Evolutionary conservation across 2,113 vertebrate species (phyloP).

Genomic region (Elachura formosa): DNA sequence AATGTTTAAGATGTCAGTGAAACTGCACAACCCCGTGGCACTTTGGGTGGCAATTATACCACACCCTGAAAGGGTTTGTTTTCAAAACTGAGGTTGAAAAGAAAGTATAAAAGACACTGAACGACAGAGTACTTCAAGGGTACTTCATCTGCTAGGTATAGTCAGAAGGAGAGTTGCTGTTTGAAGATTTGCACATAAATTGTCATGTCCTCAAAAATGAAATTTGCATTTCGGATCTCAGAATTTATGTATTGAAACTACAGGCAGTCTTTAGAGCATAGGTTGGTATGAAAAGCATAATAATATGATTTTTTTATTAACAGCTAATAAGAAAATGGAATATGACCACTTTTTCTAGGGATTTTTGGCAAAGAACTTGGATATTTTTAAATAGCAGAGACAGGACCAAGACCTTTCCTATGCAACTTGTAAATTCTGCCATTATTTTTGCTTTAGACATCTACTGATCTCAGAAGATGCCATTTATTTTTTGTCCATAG

Average conservation of each 20-base stretch:
- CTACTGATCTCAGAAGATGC: not conserved
- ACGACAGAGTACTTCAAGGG: not conserved
- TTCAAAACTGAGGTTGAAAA: not conserved
- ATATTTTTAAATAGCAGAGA: conserved; percentile 35
- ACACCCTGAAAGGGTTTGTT: not conserved
- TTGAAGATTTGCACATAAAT: conserved; percentile 9
- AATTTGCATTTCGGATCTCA: conserved; percentile 25
- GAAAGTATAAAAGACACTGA: not conserved
- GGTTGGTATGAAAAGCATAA: conserved; percentile 35
- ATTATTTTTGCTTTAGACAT: conserved; percentile 4
- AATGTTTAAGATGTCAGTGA: not conserved
- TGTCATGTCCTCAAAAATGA: not conserved
- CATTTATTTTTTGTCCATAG: not conserved
- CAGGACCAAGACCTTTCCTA: not conserved
- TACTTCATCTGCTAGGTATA: not conserved
- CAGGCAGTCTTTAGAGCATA: conserved; percentile 16
- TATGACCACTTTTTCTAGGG: conserved; percentile 44
- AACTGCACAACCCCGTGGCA: not conserved
- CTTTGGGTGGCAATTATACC: not conserved
- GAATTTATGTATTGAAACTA: conserved; percentile 28
- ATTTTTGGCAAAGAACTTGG: conserved; percentile 39
- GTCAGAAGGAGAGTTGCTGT: not conserved
- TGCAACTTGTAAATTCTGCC: not conserved
- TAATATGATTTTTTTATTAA: conserved; percentile 37
- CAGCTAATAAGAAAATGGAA: conserved; percentile 48